These are phyloP conservation scores for Microcebus griseorufus DNA, from an alignment of 2,113 vertebrate species.

Conservation along the genomic window DNA sequence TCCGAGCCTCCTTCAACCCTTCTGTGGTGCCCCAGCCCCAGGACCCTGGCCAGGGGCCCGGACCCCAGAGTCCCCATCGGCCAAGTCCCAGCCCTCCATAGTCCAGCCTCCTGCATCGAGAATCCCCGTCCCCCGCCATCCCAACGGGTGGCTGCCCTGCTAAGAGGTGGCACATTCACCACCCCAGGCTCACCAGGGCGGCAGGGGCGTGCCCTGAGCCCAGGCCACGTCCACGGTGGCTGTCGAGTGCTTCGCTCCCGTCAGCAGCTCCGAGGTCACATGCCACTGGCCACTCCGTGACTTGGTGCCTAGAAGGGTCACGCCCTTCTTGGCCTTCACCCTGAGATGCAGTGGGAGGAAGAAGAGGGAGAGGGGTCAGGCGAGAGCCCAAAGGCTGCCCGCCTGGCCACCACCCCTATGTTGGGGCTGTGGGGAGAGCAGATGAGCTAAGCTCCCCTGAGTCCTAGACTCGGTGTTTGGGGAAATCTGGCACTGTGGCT, in stretches of 20 bases:
- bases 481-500: not conserved
- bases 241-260: constrained; percentile 96
- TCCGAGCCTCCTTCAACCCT: not conserved
- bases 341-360: constrained; percentile 81
- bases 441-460: not conserved
- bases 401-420: not conserved
- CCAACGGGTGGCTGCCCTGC: no score
- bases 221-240: constrained; percentile 94
- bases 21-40: accelerated
- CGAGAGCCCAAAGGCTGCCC: not conserved
- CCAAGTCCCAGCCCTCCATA: not conserved
- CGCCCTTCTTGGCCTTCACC: constrained; percentile 98
- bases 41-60: not conserved
- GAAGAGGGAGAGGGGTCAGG: constrained; percentile 36
- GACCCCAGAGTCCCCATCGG: not conserved
- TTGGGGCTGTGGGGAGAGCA: not conserved
- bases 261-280: constrained; percentile 94
- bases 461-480: accelerated
- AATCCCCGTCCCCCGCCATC: accelerated
- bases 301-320: constrained; percentile 94
- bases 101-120: not conserved
- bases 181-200: constrained; percentile 54
- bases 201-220: constrained; percentile 81
- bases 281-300: constrained; percentile 94
- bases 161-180: not conserved